phyloP scores from a whole-genome alignment of 1,140 invertebrate genomes.

The Chrysopa pallens region DNA sequence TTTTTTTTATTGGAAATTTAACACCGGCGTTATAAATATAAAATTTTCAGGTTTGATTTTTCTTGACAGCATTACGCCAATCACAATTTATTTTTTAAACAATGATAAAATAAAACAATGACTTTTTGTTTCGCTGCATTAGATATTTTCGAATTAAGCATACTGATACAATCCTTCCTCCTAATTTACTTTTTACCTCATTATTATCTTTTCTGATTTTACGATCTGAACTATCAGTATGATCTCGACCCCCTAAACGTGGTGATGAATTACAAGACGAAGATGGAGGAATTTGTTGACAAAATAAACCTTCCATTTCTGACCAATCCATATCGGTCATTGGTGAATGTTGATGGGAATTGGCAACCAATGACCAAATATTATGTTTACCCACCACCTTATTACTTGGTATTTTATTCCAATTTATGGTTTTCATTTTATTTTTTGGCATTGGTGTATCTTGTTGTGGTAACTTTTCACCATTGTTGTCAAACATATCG shows the following conservation, averaged over 20 bases:
- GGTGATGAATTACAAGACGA: slow-evolving; percentile 34
- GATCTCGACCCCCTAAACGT: slow-evolving; percentile 29
- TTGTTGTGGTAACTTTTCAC: slow-evolving; percentile 53
- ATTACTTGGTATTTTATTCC: slow-evolving; percentile 81
- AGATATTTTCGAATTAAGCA: background rate
- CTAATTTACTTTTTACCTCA: slow-evolving; percentile 25
- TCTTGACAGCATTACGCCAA: too few species aligned
- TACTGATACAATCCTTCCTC: background rate
- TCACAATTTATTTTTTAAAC: too few species aligned
- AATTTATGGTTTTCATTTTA: slow-evolving; percentile 92
- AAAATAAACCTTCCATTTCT: slow-evolving; percentile 83
- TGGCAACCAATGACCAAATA: slow-evolving; percentile 81
- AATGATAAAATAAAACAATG: too few species aligned
- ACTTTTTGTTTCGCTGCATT: too few species aligned
- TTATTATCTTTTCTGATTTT: slow-evolving; percentile 46
- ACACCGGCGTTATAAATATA: too few species aligned
- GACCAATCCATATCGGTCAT: slow-evolving; percentile 73
- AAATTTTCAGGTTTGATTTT: too few species aligned
- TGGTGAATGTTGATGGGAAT: slow-evolving; percentile 62
- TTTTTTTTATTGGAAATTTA: too few species aligned
- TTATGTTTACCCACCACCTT: slow-evolving; percentile 75
- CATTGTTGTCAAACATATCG: slow-evolving; percentile 5
- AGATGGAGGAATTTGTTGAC: slow-evolving; percentile 52
- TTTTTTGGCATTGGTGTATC: slow-evolving; percentile 71
- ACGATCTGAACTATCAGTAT: slow-evolving; percentile 24